Percentiles rank a stretch among this genome's conserved stretches.
phyloP scores from a whole-genome alignment of 2,113 vertebrate genomes.

The Pagrus major region DNA sequence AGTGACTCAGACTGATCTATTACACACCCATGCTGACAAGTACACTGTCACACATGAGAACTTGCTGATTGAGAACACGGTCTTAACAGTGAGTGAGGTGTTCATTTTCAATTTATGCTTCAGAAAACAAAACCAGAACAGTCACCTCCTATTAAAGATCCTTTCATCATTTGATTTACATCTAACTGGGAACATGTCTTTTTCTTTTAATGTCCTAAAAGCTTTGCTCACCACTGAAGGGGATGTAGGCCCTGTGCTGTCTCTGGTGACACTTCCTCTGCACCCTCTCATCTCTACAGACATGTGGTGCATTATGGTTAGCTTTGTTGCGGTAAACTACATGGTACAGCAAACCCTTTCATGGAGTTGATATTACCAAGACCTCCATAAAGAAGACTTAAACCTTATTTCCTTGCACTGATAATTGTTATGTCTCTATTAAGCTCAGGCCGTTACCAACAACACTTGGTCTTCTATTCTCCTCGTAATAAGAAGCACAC shows the following conservation, averaged over 20 bases:
- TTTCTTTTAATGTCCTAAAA: constrained; percentile 1
- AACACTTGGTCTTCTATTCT: constrained; percentile 30
- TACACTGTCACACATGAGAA: not conserved
- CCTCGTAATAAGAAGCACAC: constrained; percentile 32
- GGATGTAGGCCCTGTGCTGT: constrained; percentile 3
- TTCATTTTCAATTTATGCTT: not conserved
- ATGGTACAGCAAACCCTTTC: constrained; percentile 26
- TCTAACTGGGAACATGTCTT: constrained; percentile 3
- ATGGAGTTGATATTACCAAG: constrained; percentile 19
- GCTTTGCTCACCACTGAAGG: constrained; percentile 2
- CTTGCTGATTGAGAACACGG: constrained; percentile 10
- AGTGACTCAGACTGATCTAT: constrained; percentile 14
- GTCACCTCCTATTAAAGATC: constrained; percentile 11
- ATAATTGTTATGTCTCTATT: constrained; percentile 47
- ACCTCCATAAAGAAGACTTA: constrained; percentile 27
- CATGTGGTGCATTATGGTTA: constrained; percentile 46
- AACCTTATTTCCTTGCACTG: constrained; percentile 21
- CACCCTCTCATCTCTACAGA: constrained; percentile 23
- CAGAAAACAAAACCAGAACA: not conserved
- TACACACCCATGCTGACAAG: constrained; percentile 24
- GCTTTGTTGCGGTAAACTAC: constrained; percentile 39
- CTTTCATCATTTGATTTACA: constrained; percentile 31
- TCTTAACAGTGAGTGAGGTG: not conserved
- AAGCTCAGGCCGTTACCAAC: constrained; percentile 14
- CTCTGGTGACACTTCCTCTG: constrained; percentile 33